Evolutionary conservation across 2,888 invertebrate genomes (phyloP).

Genomic region (Thecophora atra): DNA sequence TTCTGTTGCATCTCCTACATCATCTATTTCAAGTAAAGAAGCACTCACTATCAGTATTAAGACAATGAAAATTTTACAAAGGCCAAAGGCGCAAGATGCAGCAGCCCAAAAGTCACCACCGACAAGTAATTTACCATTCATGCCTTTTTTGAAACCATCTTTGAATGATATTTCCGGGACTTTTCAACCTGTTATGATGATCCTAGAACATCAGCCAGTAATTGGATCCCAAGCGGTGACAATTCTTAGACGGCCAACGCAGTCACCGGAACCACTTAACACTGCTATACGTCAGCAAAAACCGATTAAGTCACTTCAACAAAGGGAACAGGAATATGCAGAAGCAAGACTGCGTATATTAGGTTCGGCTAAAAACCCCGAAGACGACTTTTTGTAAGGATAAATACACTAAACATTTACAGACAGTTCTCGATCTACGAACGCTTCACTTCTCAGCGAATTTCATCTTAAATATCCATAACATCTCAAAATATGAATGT

Average conservation of each 20-base stretch:
- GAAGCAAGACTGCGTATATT: slow-evolving; percentile 90
- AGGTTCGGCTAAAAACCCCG: slow-evolving; percentile 84
- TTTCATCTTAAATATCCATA: too few species aligned
- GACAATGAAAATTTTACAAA: slow-evolving; percentile 58
- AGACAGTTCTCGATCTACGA: too few species aligned
- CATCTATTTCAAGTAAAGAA: not conserved
- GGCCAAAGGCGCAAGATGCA: slow-evolving; percentile 44
- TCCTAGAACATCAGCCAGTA: slow-evolving; percentile 78
- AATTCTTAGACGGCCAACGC: slow-evolving; percentile 80
- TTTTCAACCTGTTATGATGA: slow-evolving; percentile 72
- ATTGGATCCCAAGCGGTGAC: slow-evolving; percentile 76
- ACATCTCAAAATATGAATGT: too few species aligned
- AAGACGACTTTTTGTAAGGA: slow-evolving; percentile 73
- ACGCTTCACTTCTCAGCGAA: too few species aligned
- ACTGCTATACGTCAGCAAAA: slow-evolving; percentile 76
- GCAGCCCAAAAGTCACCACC: slow-evolving; percentile 1
- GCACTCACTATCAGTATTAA: slow-evolving; percentile 29
- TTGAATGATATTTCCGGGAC: slow-evolving; percentile 52
- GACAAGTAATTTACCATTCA: too few species aligned
- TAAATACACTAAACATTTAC: too few species aligned
- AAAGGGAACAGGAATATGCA: slow-evolving; percentile 94
- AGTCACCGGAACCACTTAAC: slow-evolving; percentile 70
- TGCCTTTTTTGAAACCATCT: slow-evolving; percentile 43
- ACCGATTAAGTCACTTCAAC: slow-evolving; percentile 84
- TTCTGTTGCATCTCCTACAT: slow-evolving; percentile 35